phyloP scores from a whole-genome alignment of 2,113 vertebrate species.

The Tachycineta bicolor region DNA sequence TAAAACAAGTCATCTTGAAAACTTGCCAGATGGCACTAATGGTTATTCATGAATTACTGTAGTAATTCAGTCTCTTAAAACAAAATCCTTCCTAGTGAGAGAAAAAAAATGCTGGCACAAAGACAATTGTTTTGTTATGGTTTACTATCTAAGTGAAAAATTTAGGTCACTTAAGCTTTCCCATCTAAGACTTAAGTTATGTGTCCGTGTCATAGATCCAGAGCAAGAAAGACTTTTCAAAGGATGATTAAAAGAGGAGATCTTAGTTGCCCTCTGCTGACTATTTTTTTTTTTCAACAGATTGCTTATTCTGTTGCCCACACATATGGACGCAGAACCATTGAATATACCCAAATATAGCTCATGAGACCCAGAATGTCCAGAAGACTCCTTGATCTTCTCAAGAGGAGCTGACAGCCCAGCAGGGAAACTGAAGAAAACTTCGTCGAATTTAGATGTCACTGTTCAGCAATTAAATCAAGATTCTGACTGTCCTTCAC shows the following conservation, averaged over 20 bases:
- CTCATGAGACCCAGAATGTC: background rate
- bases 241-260: background rate
- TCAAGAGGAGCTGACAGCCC: background rate
- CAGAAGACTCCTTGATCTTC: background rate
- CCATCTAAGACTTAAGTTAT: background rate
- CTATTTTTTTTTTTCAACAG: background rate
- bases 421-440: background rate
- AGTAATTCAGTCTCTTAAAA: background rate
- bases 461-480: background rate
- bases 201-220: background rate
- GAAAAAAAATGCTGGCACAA: background rate
- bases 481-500: background rate
- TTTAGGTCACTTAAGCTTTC: background rate
- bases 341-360: background rate
- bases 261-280: background rate
- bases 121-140: background rate
- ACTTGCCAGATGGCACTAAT: conserved; percentile 16
- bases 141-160: background rate
- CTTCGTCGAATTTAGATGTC: background rate
- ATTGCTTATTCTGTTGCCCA: background rate
- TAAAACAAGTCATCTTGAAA: conserved; percentile 35
- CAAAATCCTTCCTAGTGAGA: background rate
- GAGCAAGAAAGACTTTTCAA: background rate
- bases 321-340: background rate
- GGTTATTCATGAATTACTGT: conserved; percentile 5